phyloP scores from a whole-genome alignment of 2,113 vertebrate genomes.

The Psophia crepitans region DNA sequence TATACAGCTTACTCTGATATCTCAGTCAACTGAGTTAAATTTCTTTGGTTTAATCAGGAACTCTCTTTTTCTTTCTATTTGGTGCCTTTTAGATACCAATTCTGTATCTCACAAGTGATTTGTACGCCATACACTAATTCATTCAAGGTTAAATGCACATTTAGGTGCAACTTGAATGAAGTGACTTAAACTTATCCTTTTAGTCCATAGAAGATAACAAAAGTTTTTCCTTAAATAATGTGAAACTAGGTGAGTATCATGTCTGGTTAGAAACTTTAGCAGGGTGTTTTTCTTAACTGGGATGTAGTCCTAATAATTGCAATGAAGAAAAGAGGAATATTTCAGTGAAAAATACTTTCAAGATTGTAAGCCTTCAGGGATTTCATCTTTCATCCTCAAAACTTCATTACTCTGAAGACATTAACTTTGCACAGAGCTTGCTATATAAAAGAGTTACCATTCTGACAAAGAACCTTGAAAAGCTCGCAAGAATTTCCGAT shows the following conservation, averaged over 20 bases:
- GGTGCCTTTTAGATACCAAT: background rate
- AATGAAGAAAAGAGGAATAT: background rate
- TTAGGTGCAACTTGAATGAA: background rate
- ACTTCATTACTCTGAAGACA: slow-evolving; percentile 15
- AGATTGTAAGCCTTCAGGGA: slow-evolving; percentile 14
- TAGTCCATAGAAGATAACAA: background rate
- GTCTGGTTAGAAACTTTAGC: background rate
- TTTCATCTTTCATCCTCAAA: slow-evolving; percentile 39
- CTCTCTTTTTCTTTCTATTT: background rate
- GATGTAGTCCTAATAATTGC: background rate
- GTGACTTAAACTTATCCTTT: background rate
- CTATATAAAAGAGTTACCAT: slow-evolving; percentile 1
- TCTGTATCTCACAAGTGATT: background rate
- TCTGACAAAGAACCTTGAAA: slow-evolving; percentile 40
- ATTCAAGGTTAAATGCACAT: background rate
- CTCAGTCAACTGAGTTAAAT: background rate
- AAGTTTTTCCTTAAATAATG: background rate
- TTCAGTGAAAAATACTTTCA: background rate
- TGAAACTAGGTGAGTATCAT: background rate
- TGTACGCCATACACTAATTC: background rate
- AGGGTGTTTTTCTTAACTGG: background rate
- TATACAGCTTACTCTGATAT: background rate
- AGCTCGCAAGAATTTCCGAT: slow-evolving; percentile 1
- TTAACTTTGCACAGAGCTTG: slow-evolving; percentile 14
- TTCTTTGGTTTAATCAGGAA: background rate